A percentile compares a stretch with the other conserved stretches of the same genome.
Evolutionary conservation across 2,888 invertebrate species (phyloP).

Genomic region (Drosophila helvetica): DNA sequence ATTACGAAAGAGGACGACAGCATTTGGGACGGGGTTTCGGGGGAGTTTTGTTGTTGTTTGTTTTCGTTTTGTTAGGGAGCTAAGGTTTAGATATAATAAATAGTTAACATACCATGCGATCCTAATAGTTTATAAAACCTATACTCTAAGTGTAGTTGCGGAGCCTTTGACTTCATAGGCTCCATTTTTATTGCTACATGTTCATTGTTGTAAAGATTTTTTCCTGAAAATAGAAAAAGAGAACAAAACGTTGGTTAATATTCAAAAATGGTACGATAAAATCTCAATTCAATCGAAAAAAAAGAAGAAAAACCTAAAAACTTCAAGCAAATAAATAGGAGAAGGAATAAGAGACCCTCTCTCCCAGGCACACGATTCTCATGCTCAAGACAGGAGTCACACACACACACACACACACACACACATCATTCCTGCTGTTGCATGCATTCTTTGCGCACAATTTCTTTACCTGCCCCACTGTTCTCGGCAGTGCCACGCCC

Average conservation of each 20-base stretch:
- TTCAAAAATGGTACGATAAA: constrained; percentile 3
- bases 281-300: constrained; percentile 1
- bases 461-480: constrained; percentile 55
- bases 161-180: constrained; percentile 99
- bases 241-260: background rate
- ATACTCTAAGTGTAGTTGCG: constrained; percentile 99
- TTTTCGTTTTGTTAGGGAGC: background rate
- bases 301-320: constrained; percentile 5
- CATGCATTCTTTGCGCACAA: constrained; percentile 28
- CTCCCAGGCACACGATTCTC: constrained; percentile 29
- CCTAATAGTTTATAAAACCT: constrained; percentile 99
- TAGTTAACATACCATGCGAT: constrained; percentile 92
- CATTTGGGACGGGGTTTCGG: constrained; percentile 5
- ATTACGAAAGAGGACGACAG: constrained; percentile 19
- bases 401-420: too few relatives aligned
- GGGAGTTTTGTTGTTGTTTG: background rate
- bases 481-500: constrained; percentile 64
- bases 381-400: constrained; percentile 46
- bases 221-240: constrained; percentile 88
- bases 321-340: constrained; percentile 44
- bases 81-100: constrained; percentile 8
- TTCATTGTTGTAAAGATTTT: constrained; percentile 99
- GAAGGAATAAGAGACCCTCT: constrained; percentile 8
- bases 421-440: background rate
- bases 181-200: constrained; percentile 99